Evolutionary conservation across 2,888 invertebrate species (phyloP).

Genomic region (Euclidia mi): DNA sequence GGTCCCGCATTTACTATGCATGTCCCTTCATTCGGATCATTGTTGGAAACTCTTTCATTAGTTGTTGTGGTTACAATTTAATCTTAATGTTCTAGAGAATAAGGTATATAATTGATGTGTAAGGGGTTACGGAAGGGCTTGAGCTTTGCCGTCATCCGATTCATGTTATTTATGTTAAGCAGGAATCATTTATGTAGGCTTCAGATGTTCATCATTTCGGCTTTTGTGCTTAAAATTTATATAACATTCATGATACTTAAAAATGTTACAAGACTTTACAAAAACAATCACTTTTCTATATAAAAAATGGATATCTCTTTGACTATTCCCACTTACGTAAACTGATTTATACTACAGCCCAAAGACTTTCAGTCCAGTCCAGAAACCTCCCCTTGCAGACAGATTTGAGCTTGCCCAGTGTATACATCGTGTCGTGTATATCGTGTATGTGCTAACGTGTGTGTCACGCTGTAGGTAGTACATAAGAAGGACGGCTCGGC

Average conservation of each 20-base stretch:
- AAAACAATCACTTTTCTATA: too few relatives aligned
- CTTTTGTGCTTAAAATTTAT: slow-evolving; percentile 59
- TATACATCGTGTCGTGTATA: too few relatives aligned
- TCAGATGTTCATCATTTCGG: slow-evolving; percentile 57
- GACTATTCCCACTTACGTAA: too few relatives aligned
- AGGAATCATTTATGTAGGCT: slow-evolving; percentile 59
- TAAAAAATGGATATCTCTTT: too few relatives aligned
- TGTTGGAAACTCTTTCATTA: slow-evolving; percentile 65
- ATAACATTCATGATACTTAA: not conserved
- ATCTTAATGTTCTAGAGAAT: slow-evolving; percentile 61
- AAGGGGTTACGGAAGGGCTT: slow-evolving; percentile 53
- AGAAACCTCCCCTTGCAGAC: too few relatives aligned
- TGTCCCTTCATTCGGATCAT: slow-evolving; percentile 73
- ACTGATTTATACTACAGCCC: too few relatives aligned
- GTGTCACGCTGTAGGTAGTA: slow-evolving; percentile 74
- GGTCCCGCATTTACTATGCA: slow-evolving; percentile 76
- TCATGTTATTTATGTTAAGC: slow-evolving; percentile 45
- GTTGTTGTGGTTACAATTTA: slow-evolving; percentile 62
- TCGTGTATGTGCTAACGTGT: too few relatives aligned
- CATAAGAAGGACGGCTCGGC: slow-evolving; percentile 79
- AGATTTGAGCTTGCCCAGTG: too few relatives aligned
- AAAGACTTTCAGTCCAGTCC: too few relatives aligned
- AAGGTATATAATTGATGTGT: slow-evolving; percentile 39
- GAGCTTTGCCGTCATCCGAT: slow-evolving; percentile 58
- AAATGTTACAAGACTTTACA: too few relatives aligned